Percentiles rank a stretch among this genome's conserved stretches.
phyloP scores from a whole-genome alignment of 2,797 vertebrate species.

The Falco concolor region DNA sequence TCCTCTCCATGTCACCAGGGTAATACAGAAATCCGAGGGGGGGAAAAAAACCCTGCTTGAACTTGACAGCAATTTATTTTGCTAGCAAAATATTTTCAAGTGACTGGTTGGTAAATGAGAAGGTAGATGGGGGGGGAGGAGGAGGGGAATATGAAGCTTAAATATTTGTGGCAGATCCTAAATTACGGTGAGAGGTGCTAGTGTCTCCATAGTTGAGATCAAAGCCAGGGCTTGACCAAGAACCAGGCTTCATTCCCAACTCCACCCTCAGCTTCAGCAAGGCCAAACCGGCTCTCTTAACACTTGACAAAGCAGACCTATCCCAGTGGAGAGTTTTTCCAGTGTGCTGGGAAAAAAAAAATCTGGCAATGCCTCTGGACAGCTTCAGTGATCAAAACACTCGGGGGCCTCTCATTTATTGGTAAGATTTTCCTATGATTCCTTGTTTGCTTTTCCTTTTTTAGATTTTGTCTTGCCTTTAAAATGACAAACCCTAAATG shows the following conservation, averaged over 20 bases:
- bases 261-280: neutral
- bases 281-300: neutral
- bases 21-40: neutral
- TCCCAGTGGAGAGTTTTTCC: neutral
- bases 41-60: neutral
- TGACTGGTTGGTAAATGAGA: neutral
- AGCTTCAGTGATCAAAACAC: neutral
- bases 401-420: neutral
- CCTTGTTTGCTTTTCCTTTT: conserved; percentile 18
- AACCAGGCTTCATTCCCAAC: neutral
- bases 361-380: neutral
- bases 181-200: neutral
- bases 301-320: neutral
- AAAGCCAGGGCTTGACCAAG: neutral
- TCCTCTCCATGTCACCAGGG: conserved; percentile 15
- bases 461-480: conserved; percentile 3
- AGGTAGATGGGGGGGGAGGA: neutral
- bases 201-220: neutral
- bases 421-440: conserved; percentile 45
- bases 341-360: neutral
- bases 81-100: neutral
- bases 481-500: neutral
- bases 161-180: neutral
- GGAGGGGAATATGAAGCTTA: neutral
- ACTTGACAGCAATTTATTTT: neutral